Evolutionary conservation across 2,888 invertebrate genomes (phyloP), one percentile per base, ranked within the genome.

Genomic region (Brenthis ino): DNA sequence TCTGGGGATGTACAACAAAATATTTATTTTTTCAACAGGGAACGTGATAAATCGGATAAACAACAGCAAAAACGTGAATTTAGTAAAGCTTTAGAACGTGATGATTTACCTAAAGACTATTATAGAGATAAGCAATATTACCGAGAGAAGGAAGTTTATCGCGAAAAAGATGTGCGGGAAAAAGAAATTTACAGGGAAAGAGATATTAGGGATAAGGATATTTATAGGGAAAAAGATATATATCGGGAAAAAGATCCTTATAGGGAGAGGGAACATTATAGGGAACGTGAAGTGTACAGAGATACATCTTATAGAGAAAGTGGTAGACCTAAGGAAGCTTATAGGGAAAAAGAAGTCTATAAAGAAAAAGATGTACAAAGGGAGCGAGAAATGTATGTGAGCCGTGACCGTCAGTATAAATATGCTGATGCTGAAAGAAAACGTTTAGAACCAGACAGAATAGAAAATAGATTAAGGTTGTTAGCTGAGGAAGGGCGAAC

Each of bases 81-180:
- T 51, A 78, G 69, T 75, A 91, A 89, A 79, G 84, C 80, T 76
- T 69, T 85, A 75, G 91, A 93, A 50, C 85, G 91, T 75, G 93
- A 92, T 69, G 93, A 92, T 64, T 81, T 88, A 76, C 73, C 88
- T 77, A 93, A 92, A 88, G 92, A 92, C 72, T 91, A 89, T 78
- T 91, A 90, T 80, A 87, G 90, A 79, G 92, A 92, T 72, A 92
- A 92, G 76, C 89, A 86, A 79, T 91, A 89, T 77, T 90, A 83
- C 70, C 80, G 85, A 66, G 85, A 84, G 71, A 87, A 86, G 72
- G 93, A 93, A 51, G 74, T 80, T 16, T 84, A 83, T 65, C 74
- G 80, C 43, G 79, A 79, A 53, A 80, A 78, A 69, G 80, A 79
- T 8, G 65, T 75, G 68, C 80, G 86, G 70, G 89, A 89, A 50